Conservation (phyloP, 37 sponge, comb jelly and placozoan species). For the Axinella damicornis region DNA sequence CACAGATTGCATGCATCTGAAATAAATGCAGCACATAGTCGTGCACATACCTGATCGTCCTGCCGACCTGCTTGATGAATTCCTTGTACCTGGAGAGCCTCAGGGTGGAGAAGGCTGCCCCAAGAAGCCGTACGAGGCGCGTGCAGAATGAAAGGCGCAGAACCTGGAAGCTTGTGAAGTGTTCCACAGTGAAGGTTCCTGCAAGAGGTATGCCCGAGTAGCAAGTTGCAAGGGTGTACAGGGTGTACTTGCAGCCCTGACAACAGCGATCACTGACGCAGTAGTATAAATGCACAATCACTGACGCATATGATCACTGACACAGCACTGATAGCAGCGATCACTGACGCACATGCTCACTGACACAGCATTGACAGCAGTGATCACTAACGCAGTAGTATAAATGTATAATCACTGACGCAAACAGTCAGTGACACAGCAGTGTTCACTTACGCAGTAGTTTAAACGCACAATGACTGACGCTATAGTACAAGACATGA, state of each 20-base stretch:
- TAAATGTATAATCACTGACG: conserved; percentile 70
- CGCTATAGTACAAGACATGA: too few relatives aligned
- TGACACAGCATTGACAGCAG: conserved; percentile 67
- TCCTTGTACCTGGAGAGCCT: conserved; percentile 75
- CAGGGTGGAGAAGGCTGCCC: conserved; percentile 83
- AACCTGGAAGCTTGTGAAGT: conserved; percentile 60
- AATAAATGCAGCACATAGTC: background rate
- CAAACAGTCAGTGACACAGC: too few relatives aligned
- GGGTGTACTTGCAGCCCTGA: background rate
- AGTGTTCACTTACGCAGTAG: too few relatives aligned
- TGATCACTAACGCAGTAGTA: conserved; percentile 39
- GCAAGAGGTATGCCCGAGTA: background rate
- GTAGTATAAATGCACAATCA: too few relatives aligned
- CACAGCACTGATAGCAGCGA: background rate
- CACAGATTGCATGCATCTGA: too few relatives aligned
- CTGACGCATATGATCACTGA: too few relatives aligned
- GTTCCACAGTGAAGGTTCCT: conserved; percentile 61
- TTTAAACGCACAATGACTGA: too few relatives aligned
- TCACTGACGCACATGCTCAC: background rate
- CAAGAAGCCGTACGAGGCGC: conserved; percentile 80
- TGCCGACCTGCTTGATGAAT: conserved; percentile 84
- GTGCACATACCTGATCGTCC: conserved; percentile 67
- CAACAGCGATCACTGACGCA: too few relatives aligned
- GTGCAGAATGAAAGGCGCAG: conserved; percentile 86
- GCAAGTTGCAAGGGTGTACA: background rate